These are phyloP conservation scores for Holothuria leucospilota DNA, from an alignment of 53 echinoderm and acorn worm genomes.

Conservation along the genomic window DNA sequence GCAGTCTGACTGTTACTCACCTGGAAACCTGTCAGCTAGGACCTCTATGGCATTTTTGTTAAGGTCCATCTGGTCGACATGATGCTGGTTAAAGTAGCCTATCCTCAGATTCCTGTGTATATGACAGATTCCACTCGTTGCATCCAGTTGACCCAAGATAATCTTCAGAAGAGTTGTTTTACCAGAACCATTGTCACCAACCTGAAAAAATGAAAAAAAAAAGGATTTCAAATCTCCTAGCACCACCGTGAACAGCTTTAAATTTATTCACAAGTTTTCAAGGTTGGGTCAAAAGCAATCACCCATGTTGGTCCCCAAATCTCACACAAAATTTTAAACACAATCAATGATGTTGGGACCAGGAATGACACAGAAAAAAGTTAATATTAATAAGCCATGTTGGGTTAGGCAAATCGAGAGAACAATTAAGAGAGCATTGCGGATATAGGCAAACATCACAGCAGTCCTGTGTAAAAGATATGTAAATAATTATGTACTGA, in stretches of 20 bases:
- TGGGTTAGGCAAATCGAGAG: too few relatives aligned
- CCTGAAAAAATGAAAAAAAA: conserved; percentile 58
- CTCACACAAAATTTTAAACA: neutral
- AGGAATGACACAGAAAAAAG: too few relatives aligned
- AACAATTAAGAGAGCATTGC: too few relatives aligned
- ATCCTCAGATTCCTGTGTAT: conserved; percentile 89
- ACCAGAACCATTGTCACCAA: conserved; percentile 98
- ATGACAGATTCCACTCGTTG: conserved; percentile 79
- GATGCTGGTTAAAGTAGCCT: conserved; percentile 98
- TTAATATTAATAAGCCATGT: too few relatives aligned
- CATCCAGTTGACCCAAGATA: conserved; percentile 74
- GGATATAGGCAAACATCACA: too few relatives aligned
- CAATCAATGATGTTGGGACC: too few relatives aligned
- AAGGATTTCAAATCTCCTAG: neutral
- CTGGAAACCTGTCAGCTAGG: conserved; percentile 81
- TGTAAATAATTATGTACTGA: too few relatives aligned
- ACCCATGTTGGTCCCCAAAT: too few relatives aligned
- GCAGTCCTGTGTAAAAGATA: too few relatives aligned
- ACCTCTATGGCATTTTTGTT: conserved; percentile 86
- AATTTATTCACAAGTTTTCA: neutral
- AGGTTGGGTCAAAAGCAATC: too few relatives aligned
- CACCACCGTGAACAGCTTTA: too few relatives aligned
- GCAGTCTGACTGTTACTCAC: conserved; percentile 46
- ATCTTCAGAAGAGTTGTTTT: conserved; percentile 97
- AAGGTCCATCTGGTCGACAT: conserved; percentile 91